Conservation (phyloP, 1,140 invertebrate species). For the Diorhabda elongata region DNA sequence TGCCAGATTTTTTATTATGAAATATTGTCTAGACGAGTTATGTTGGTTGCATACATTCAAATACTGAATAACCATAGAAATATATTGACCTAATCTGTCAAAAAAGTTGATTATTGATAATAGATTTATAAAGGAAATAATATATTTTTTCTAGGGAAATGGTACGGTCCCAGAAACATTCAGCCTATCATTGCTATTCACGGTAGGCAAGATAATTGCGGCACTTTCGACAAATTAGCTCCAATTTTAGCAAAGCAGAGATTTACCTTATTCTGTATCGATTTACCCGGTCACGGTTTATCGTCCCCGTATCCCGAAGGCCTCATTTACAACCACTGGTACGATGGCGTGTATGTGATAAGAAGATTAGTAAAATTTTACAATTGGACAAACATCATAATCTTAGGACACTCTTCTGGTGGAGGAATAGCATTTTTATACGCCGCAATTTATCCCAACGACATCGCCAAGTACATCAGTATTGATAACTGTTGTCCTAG, state of each 20-base stretch:
- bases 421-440: conserved; percentile 78
- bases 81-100: no score
- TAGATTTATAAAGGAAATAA: no score
- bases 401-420: conserved; percentile 80
- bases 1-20: no score
- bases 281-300: conserved; percentile 76
- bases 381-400: conserved; percentile 71
- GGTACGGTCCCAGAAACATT: conserved; percentile 68
- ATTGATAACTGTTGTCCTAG: conserved; percentile 73
- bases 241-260: conserved; percentile 60
- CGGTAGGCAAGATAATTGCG: conserved; percentile 86
- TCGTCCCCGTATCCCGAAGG: conserved; percentile 69
- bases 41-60: no score
- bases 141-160: conserved; percentile 54
- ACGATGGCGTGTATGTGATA: conserved; percentile 69
- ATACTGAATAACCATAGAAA: no score
- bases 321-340: conserved; percentile 73
- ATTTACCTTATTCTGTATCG: conserved; percentile 65
- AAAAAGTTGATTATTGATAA: no score
- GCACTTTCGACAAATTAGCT: conserved; percentile 77
- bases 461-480: conserved; percentile 67
- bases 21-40: no score
- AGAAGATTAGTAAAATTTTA: conserved; percentile 72
- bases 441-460: conserved; percentile 69
- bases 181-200: conserved; percentile 78